These are phyloP conservation scores for Pelecanoides urinatrix DNA, from an alignment of 2,113 vertebrate genomes.

Conservation along the genomic window DNA sequence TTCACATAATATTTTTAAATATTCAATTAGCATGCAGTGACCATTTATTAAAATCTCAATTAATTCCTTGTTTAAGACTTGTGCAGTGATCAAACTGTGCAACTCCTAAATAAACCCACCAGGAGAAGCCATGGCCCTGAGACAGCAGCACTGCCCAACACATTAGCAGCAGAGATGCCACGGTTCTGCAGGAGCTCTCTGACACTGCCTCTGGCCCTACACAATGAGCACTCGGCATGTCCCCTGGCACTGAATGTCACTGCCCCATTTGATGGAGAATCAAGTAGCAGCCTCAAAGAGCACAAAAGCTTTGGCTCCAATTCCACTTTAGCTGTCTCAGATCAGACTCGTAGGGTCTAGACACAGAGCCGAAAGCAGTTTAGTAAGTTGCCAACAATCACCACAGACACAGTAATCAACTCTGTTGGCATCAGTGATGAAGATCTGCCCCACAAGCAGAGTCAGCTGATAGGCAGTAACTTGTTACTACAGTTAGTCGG, in stretches of 20 bases:
- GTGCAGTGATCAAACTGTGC: slow-evolving; percentile 35
- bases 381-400: background rate
- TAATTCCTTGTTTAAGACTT: slow-evolving; percentile 53
- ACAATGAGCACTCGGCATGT: background rate
- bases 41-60: slow-evolving; percentile 62
- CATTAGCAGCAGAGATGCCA: slow-evolving; percentile 4
- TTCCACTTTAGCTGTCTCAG: slow-evolving; percentile 2
- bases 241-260: background rate
- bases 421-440: background rate
- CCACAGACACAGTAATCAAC: background rate
- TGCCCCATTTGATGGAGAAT: slow-evolving; percentile 16
- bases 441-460: background rate
- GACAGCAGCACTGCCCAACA: background rate
- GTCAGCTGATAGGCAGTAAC: background rate
- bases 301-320: background rate
- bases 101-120: slow-evolving; percentile 51
- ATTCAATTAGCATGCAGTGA: slow-evolving; percentile 59
- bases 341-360: background rate
- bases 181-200: background rate
- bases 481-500: background rate
- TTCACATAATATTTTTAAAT: slow-evolving; percentile 66
- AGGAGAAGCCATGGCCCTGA: slow-evolving; percentile 12
- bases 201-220: background rate
- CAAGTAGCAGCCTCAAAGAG: background rate
- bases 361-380: background rate